Evolutionary conservation across 2,888 invertebrate species (phyloP), one percentile per base, ranked within the genome.

Genomic region (Eilema depressum): DNA sequence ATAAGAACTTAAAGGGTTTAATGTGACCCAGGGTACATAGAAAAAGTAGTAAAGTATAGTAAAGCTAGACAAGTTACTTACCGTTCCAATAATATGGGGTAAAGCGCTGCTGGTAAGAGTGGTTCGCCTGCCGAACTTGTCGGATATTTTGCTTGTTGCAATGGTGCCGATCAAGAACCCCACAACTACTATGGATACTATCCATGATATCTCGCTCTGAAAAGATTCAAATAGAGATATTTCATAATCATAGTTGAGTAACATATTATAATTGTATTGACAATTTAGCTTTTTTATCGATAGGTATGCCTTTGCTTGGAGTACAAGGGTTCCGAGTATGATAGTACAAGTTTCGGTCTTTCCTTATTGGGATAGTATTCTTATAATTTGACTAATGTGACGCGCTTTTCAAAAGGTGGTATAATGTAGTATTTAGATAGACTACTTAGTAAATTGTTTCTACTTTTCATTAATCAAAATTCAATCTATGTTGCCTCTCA

Each of bases 71-170:
- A 23, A 17, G 7, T 17, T 28, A 65, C 69, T 60, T 53, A 65
- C 93, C 82, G 90, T 89, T 60, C 91, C 93, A 67, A 87, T 47
- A 11, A 80, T 75, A 68, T 88, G 82, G 7, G 93, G 92, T 1
- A 88, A 63, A 2, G 89, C 89, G 69, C 92, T 92, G 1, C 77
- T 80, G 17, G 92, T 75, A 10, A 93, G 75, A 2, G 92, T 87
- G 4, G 84, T 76, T 14, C 89, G 84, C 41, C 93, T 85, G 2
- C 93, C 93, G 10, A 89, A 78, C 26, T 75, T 78, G 76, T 93
- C 92, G 0, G 89, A 83, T 0, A 88, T 74, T 69, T 84, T 87
- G 17, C 89, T 80, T 0, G 92, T 85, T 0, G 80, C 74, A 14
- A 92, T 60, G 64, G 90, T 91, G 3, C 93, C 92, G 0, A 80